Evolutionary conservation across 2,888 invertebrate genomes (phyloP).

Genomic region (Leucozona laternaria): DNA sequence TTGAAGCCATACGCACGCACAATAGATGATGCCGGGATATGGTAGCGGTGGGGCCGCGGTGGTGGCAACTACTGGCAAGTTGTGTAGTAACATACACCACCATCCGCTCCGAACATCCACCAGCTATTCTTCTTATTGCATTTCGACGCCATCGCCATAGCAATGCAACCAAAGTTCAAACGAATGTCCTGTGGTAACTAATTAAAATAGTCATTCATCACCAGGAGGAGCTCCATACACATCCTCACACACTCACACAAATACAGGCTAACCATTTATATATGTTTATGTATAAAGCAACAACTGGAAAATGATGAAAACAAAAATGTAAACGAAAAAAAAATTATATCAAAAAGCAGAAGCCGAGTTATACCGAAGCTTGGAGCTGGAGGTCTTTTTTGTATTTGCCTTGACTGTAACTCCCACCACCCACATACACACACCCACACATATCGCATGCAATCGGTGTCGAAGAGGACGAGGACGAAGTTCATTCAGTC

Average conservation of each 20-base stretch:
- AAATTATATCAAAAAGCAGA: slow-evolving; percentile 45
- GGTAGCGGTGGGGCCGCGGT: background rate
- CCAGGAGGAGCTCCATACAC: slow-evolving; percentile 50
- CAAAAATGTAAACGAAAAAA: slow-evolving; percentile 47
- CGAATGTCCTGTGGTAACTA: slow-evolving; percentile 84
- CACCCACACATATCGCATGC: slow-evolving; percentile 1
- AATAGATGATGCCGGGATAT: slow-evolving; percentile 46
- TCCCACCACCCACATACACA: slow-evolving; percentile 9
- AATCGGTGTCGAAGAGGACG: background rate
- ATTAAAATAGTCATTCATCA: slow-evolving; percentile 84
- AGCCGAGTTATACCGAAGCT: slow-evolving; percentile 23
- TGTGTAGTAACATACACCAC: slow-evolving; percentile 18
- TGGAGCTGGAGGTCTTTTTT: slow-evolving; percentile 8
- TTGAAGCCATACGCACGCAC: slow-evolving; percentile 51
- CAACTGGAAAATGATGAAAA: slow-evolving; percentile 70
- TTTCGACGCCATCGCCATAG: slow-evolving; percentile 71
- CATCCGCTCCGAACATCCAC: slow-evolving; percentile 9
- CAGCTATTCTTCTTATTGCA: slow-evolving; percentile 51
- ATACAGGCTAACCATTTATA: slow-evolving; percentile 22
- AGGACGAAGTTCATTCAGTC: slow-evolving; percentile 66
- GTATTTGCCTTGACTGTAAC: slow-evolving; percentile 46
- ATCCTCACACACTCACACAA: background rate
- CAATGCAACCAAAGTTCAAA: slow-evolving; percentile 76
- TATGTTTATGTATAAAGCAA: slow-evolving; percentile 44
- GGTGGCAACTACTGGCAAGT: background rate